Evolutionary conservation across 2,888 invertebrate genomes (phyloP), one percentile per base, ranked within the genome.

Genomic region (Pediacus dermestoides): DNA sequence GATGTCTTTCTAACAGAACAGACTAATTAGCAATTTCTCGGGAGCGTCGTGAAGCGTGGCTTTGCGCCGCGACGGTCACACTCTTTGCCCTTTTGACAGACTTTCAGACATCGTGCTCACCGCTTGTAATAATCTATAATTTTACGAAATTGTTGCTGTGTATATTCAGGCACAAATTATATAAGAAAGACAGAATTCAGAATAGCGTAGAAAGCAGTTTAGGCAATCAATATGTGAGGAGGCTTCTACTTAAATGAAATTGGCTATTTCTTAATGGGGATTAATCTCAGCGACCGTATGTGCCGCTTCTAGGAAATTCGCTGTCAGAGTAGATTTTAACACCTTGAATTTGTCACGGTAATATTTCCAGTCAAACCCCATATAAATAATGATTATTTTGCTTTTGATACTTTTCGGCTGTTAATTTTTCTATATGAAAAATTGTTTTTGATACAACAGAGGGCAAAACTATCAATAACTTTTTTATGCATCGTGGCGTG

Each of bases 381-480:
- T 42, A 46, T 52, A 54, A 48, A 47, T 53, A 47, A 53, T 52
- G 48, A 42, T 45, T 53, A 48, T 52, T 52, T 50, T 52, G 53
- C 45, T 44, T 48, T 43, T 47, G 50, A 49, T 28, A 3, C 3
- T n/a, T 28, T 3, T 28, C 14, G 28, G 28, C 10, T 7, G 28
- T 13, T 60, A 59, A 57, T 60, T 57, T 56, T 54, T 55, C 48
- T 50, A 43, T 55, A 60, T 60, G 61, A 61, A 60, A 59, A 59
- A 60, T 62, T 55, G 54, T 50, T 57, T 55, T 47, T 44, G 46
- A 39, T 39, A 37, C 35, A 7, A 18, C n/a, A n/a, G n/a, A n/a
- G n/a, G n/a, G n/a, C 40, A 41, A 47, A 48, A 50, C 50, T 53
- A 49, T 52, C 51, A 50, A 53, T 55, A 50, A 36, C 44, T 42